phyloP scores from a whole-genome alignment of 2,888 invertebrate species.

The Xestia ashworthii region DNA sequence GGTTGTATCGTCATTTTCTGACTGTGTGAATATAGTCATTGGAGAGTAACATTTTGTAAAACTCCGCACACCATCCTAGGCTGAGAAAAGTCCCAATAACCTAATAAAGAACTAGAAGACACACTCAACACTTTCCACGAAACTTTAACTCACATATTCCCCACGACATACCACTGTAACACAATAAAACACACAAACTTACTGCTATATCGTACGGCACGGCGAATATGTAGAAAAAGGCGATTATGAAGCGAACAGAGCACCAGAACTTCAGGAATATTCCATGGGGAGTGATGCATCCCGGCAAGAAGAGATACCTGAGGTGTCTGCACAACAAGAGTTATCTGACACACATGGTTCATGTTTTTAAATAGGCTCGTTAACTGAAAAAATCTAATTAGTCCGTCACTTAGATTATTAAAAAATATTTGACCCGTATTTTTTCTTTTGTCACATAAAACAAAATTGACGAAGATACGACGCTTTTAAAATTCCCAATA shows the following conservation, averaged over 20 bases:
- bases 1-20: not conserved
- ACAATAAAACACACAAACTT: conserved; percentile 69
- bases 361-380: conserved; percentile 44
- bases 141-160: conserved; percentile 16
- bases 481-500: no score
- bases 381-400: no score
- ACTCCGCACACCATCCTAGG: not conserved
- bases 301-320: conserved; percentile 83
- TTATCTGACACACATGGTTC: conserved; percentile 41
- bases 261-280: conserved; percentile 87
- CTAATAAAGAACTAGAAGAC: conserved; percentile 8
- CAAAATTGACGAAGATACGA: no score
- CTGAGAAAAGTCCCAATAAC: not conserved
- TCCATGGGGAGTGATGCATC: conserved; percentile 86
- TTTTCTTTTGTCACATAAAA: no score
- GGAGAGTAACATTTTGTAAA: not conserved
- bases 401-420: no score
- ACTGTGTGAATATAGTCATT: not conserved
- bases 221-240: conserved; percentile 79
- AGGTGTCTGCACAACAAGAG: conserved; percentile 73
- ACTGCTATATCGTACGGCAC: conserved; percentile 86
- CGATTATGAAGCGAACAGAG: conserved; percentile 76
- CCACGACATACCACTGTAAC: conserved; percentile 19
- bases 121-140: conserved; percentile 11
- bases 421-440: no score